A percentile compares a stretch with the other conserved stretches of the same genome.
These are phyloP conservation scores for Ptiloglossa arizonensis DNA, from an alignment of 1,140 invertebrate genomes.

Conservation along the genomic window DNA sequence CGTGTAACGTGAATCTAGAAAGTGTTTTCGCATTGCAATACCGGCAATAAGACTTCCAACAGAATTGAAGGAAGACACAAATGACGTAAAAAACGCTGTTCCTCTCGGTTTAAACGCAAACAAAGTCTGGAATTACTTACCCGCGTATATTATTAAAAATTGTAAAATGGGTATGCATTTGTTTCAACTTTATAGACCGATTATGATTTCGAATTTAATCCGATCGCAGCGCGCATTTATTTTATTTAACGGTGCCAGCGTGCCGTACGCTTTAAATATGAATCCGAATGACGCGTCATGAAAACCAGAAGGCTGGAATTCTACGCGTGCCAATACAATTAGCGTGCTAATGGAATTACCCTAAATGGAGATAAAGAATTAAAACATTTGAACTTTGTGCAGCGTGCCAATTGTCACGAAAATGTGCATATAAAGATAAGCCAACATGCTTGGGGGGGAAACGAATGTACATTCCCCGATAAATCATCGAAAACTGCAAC, in stretches of 20 bases:
- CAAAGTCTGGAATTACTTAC: neutral
- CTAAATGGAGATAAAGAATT: constrained; percentile 46
- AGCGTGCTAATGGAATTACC: constrained; percentile 44
- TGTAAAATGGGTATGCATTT: neutral
- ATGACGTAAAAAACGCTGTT: neutral
- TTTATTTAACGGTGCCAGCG: constrained; percentile 36
- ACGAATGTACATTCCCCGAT: neutral
- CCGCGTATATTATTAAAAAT: constrained; percentile 32
- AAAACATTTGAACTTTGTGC: constrained; percentile 34
- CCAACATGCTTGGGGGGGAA: neutral
- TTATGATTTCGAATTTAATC: constrained; percentile 41
- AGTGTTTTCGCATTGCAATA: too few relatives aligned
- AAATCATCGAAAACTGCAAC: constrained; percentile 20
- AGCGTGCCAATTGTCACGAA: neutral
- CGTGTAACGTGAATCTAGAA: neutral
- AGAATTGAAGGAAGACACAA: neutral
- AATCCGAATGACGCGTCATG: constrained; percentile 30
- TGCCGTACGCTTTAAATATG: constrained; percentile 35
- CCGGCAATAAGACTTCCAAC: too few relatives aligned
- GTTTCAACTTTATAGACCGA: constrained; percentile 38
- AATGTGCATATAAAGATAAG: neutral
- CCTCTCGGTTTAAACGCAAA: neutral
- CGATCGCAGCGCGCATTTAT: constrained; percentile 3
- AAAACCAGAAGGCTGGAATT: neutral
- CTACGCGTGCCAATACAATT: constrained; percentile 23